phyloP scores from a whole-genome alignment of 2,113 vertebrate genomes.

The Platycercus adscitus region DNA sequence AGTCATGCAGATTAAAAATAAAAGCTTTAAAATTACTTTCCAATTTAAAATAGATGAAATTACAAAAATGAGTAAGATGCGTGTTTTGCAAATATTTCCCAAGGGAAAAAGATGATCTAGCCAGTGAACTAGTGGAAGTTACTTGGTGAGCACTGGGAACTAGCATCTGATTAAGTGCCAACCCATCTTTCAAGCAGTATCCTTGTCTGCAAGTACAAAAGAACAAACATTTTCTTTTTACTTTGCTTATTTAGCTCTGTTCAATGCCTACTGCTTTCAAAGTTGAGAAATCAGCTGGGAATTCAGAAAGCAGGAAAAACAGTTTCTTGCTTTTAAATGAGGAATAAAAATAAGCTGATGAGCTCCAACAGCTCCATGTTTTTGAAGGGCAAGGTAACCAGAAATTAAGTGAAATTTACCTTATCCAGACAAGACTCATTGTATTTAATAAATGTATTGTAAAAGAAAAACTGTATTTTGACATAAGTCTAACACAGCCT shows the following conservation, averaged over 20 bases:
- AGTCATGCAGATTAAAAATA: slow-evolving; percentile 54
- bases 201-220: slow-evolving; percentile 49
- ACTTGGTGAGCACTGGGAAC: background rate
- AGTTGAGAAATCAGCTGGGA: slow-evolving; percentile 44
- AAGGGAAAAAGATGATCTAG: background rate
- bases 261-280: slow-evolving; percentile 42
- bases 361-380: background rate
- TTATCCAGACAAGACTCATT: background rate
- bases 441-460: background rate
- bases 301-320: slow-evolving; percentile 42
- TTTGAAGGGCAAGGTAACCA: slow-evolving; percentile 50
- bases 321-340: background rate
- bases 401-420: slow-evolving; percentile 8
- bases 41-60: slow-evolving; percentile 12
- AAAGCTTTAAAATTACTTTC: slow-evolving; percentile 23
- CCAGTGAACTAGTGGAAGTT: background rate
- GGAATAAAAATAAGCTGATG: slow-evolving; percentile 31
- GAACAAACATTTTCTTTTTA: slow-evolving; percentile 62
- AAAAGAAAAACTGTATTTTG: slow-evolving; percentile 14
- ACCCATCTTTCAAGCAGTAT: slow-evolving; percentile 21
- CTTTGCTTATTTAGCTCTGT: slow-evolving; percentile 53
- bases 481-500: background rate
- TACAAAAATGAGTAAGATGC: background rate
- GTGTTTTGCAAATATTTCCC: background rate
- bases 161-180: background rate